Percentiles rank a stretch among this genome's conserved stretches.
phyloP scores from a whole-genome alignment of 2,888 invertebrate genomes.

The Lamproptera curius region DNA sequence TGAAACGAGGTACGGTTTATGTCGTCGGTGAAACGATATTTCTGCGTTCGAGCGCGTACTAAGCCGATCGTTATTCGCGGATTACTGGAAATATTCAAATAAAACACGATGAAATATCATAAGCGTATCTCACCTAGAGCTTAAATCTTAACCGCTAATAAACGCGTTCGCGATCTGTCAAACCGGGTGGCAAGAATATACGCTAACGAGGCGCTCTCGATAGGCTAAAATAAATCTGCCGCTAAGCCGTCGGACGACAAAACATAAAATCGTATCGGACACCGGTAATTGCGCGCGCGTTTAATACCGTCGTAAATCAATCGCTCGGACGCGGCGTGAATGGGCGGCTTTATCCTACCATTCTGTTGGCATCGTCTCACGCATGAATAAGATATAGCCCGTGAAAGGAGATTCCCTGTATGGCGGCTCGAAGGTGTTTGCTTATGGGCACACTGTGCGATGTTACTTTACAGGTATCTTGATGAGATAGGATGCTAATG shows the following conservation, averaged over 20 bases:
- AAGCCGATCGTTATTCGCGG: no score
- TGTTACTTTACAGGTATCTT: slow-evolving; percentile 33
- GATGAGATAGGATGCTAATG: slow-evolving; percentile 39
- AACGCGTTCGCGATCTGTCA: slow-evolving; percentile 14
- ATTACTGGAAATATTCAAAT: slow-evolving; percentile 1
- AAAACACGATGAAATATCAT: neutral
- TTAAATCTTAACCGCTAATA: slow-evolving; percentile 15
- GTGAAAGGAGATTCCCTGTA: slow-evolving; percentile 42
- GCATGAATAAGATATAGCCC: slow-evolving; percentile 46
- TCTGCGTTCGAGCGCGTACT: no score
- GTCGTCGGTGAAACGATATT: no score
- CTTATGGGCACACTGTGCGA: slow-evolving; percentile 23
- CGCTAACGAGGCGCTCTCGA: slow-evolving; percentile 16
- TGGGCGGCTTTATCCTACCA: slow-evolving; percentile 29
- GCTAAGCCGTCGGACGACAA: slow-evolving; percentile 18
- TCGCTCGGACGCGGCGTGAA: slow-evolving; percentile 9
- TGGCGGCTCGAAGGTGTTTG: slow-evolving; percentile 35
- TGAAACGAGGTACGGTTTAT: no score
- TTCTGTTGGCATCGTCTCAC: slow-evolving; percentile 39
- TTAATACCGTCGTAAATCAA: slow-evolving; percentile 19
- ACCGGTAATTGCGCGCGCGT: slow-evolving; percentile 13
- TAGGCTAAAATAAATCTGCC: slow-evolving; percentile 18
- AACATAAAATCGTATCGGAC: slow-evolving; percentile 21
- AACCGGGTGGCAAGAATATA: slow-evolving; percentile 16
- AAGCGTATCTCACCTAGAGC: neutral